Percentiles rank a stretch among this genome's conserved stretches.
Conservation (phyloP, 2,113 vertebrate species). For the Passer domesticus region DNA sequence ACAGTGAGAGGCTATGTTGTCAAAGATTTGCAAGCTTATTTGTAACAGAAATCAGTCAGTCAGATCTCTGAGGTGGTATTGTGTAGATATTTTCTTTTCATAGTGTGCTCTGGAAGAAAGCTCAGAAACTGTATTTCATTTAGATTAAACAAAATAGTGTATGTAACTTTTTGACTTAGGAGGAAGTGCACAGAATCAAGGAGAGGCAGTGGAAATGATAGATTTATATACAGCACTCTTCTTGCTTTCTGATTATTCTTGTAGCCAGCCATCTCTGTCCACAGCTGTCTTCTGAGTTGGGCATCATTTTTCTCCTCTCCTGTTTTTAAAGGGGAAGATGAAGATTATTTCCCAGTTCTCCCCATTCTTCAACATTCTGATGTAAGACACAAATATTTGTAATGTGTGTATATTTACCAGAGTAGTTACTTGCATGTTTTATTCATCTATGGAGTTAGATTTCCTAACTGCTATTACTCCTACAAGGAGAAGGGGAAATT, state of each 20-base stretch:
- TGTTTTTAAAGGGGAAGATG: neutral
- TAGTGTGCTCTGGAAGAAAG: neutral
- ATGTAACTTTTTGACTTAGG: neutral
- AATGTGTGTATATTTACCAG: neutral
- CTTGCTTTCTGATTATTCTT: neutral
- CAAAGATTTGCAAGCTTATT: neutral
- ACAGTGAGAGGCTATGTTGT: neutral
- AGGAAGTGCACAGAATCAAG: neutral
- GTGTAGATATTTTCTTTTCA: neutral
- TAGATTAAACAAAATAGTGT: neutral
- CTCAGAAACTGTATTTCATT: neutral
- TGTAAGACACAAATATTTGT: neutral
- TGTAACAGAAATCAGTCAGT: neutral
- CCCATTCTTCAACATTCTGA: neutral
- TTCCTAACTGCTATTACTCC: neutral
- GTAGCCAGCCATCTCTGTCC: neutral
- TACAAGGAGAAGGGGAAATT: neutral
- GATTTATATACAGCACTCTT: neutral
- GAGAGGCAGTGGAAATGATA: neutral
- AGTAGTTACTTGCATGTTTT: neutral
- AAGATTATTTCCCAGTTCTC: neutral
- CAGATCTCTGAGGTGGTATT: neutral
- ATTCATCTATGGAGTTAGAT: neutral
- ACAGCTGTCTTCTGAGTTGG: neutral
- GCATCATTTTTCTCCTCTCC: neutral